phyloP scores from a whole-genome alignment of 2,888 invertebrate species.

The Thera obeliscata region DNA sequence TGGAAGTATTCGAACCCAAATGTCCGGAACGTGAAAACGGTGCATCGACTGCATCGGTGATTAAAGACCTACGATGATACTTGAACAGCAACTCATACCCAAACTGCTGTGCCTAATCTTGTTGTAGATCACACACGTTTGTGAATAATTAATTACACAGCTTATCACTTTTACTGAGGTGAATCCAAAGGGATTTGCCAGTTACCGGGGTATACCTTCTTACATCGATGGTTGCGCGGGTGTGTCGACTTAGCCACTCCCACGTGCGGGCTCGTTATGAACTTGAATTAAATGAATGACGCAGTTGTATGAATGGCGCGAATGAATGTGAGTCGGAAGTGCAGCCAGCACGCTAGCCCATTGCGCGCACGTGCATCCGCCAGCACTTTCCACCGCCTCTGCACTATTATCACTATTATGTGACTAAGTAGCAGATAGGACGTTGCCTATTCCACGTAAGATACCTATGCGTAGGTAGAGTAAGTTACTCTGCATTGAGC shows the following conservation, averaged over 20 bases:
- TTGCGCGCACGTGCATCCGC: slow-evolving; percentile 71
- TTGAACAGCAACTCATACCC: not conserved
- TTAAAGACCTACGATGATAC: slow-evolving; percentile 59
- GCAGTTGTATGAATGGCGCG: slow-evolving; percentile 81
- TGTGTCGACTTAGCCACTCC: slow-evolving; percentile 64
- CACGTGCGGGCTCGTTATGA: slow-evolving; percentile 71
- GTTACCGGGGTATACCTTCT: slow-evolving; percentile 11
- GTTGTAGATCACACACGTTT: not conserved
- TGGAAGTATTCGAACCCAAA: slow-evolving; percentile 56
- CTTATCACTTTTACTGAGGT: not conserved
- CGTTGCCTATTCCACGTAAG: not conserved
- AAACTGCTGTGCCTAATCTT: not conserved
- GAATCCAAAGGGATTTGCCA: slow-evolving; percentile 2
- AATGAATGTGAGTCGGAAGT: slow-evolving; percentile 81
- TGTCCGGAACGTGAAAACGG: slow-evolving; percentile 53
- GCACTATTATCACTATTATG: slow-evolving; percentile 12
- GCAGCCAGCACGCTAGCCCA: slow-evolving; percentile 74
- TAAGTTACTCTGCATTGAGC: not conserved
- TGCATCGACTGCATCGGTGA: slow-evolving; percentile 57
- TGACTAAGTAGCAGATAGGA: slow-evolving; percentile 4
- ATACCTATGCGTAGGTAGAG: not conserved
- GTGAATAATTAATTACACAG: not conserved
- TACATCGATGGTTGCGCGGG: slow-evolving; percentile 47
- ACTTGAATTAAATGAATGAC: slow-evolving; percentile 83
- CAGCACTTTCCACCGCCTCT: slow-evolving; percentile 29